Percentiles rank a stretch among this genome's conserved stretches.
Evolutionary conservation across 2,113 vertebrate species (phyloP).

Genomic region (Ovibos moschatus): DNA sequence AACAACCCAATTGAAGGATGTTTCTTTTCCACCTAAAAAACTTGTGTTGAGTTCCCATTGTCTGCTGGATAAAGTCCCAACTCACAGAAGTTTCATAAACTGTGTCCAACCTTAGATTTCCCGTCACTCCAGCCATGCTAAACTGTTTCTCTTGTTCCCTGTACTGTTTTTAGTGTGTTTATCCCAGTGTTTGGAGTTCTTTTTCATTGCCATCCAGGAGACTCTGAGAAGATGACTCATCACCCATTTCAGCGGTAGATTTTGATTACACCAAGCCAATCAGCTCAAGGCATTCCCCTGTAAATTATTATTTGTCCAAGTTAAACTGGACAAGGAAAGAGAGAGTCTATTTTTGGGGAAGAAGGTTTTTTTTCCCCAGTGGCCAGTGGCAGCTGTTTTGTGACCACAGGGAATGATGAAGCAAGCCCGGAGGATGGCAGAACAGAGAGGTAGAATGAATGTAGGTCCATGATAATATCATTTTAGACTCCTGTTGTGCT

Average conservation of each 20-base stretch:
- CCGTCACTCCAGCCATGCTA: not conserved
- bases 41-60: not conserved
- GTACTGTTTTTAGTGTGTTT: slow-evolving; percentile 13
- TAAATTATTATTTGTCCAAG: slow-evolving; percentile 33
- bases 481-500: not conserved
- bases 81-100: not conserved
- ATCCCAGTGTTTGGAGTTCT: not conserved
- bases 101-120: not conserved
- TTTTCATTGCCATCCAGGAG: slow-evolving; percentile 6
- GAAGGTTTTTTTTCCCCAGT: not conserved
- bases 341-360: not conserved
- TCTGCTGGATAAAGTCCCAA: not conserved
- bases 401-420: not conserved
- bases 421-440: not conserved
- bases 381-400: not conserved
- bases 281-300: not conserved
- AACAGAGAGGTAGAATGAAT: not conserved
- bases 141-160: not conserved
- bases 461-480: not conserved
- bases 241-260: not conserved
- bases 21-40: not conserved
- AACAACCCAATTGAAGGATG: not conserved
- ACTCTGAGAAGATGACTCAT: slow-evolving; percentile 24
- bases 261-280: slow-evolving; percentile 20
- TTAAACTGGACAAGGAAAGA: slow-evolving; percentile 9